phyloP scores from a whole-genome alignment of 2,113 vertebrate genomes.

The Pogonocichla stellata region DNA sequence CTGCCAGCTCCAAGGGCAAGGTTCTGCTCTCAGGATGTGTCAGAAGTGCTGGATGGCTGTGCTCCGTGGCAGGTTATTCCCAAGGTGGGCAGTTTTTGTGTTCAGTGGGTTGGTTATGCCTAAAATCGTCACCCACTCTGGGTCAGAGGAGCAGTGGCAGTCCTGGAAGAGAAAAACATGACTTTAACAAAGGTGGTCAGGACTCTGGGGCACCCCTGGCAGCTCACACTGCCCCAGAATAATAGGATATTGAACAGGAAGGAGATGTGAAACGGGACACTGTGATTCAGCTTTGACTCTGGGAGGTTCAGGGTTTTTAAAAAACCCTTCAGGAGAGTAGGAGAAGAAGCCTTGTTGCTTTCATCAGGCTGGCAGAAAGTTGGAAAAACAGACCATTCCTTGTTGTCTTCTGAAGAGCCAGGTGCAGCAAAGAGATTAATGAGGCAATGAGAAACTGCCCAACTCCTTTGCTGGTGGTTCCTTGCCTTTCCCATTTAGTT shows the following conservation, averaged over 20 bases:
- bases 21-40: background rate
- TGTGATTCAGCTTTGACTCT: background rate
- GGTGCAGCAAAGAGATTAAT: background rate
- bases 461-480: background rate
- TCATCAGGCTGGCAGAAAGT: background rate
- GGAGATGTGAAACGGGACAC: background rate
- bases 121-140: background rate
- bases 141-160: background rate
- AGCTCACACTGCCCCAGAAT: background rate
- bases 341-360: background rate
- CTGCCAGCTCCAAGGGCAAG: background rate
- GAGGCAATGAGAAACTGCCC: background rate
- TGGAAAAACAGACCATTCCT: background rate
- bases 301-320: background rate
- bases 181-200: background rate
- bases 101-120: background rate
- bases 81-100: background rate
- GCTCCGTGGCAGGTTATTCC: background rate
- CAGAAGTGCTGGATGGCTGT: background rate
- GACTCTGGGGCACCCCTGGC: background rate
- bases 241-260: background rate
- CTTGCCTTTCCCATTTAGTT: background rate
- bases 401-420: background rate
- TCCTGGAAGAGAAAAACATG: background rate
- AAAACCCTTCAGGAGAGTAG: background rate